phyloP scores from a whole-genome alignment of 2,113 vertebrate genomes.

The Lipotes vexillifer region DNA sequence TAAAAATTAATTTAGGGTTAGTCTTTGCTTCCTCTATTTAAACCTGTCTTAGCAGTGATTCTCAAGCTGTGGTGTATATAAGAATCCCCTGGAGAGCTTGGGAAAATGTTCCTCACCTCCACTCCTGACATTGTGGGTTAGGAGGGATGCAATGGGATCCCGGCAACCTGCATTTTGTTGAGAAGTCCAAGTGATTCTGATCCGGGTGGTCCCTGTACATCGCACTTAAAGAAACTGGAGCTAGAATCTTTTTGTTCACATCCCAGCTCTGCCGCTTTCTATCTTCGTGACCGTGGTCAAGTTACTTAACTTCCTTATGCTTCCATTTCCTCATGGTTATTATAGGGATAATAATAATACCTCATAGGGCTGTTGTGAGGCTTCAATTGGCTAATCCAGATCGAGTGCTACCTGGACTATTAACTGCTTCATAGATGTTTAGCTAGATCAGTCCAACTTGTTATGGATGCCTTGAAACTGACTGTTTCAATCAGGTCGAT shows the following conservation, averaged over 20 bases:
- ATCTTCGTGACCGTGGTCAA: background rate
- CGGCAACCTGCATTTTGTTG: background rate
- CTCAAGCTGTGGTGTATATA: background rate
- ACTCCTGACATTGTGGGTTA: background rate
- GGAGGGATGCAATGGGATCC: background rate
- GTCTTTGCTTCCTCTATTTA: background rate
- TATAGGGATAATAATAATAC: background rate
- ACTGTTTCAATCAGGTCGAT: background rate
- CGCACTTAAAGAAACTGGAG: background rate
- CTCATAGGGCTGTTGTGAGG: background rate
- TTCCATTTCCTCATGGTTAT: background rate
- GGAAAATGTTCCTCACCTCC: background rate
- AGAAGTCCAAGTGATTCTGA: background rate
- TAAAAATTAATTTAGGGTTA: background rate
- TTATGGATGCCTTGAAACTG: background rate
- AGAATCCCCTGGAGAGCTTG: background rate
- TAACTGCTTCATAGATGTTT: background rate
- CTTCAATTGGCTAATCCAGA: background rate
- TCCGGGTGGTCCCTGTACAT: background rate
- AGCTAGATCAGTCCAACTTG: background rate
- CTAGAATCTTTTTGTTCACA: conserved; percentile 5
- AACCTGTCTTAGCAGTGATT: background rate
- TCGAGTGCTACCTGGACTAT: background rate
- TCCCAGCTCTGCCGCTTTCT: background rate
- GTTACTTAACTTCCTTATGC: background rate